These are phyloP conservation scores for Ahaetulla prasina DNA, from an alignment of 2,113 vertebrate genomes.

Conservation along the genomic window DNA sequence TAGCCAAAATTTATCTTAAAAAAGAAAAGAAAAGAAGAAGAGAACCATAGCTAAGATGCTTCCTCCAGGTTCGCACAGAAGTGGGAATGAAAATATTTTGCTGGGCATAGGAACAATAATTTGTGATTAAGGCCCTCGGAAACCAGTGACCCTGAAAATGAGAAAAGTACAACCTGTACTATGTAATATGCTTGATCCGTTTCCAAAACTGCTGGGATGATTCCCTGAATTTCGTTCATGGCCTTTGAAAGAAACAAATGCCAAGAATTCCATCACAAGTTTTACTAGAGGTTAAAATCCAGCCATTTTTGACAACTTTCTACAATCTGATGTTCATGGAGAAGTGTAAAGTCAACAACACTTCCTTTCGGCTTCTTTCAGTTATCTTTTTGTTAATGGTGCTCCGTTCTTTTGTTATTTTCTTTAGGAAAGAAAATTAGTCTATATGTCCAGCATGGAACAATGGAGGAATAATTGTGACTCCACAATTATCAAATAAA, in stretches of 20 bases:
- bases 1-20: background rate
- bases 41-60: background rate
- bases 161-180: background rate
- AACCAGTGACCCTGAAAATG: background rate
- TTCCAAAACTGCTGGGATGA: background rate
- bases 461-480: background rate
- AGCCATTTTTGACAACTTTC: constrained; percentile 9
- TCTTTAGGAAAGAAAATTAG: background rate
- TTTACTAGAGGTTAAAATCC: background rate
- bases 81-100: constrained; percentile 1
- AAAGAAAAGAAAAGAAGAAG: background rate
- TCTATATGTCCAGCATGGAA: background rate
- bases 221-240: constrained; percentile 4
- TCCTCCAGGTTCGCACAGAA: constrained; percentile 7
- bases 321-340: background rate
- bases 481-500: background rate
- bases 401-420: background rate
- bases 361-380: background rate
- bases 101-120: background rate
- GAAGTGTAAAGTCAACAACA: background rate
- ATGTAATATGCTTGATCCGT: background rate
- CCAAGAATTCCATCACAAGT: constrained; percentile 10
- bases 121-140: constrained; percentile 5
- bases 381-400: background rate
- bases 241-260: background rate